These are phyloP conservation scores for Mallateleia sp. DNA, from an alignment of 2,888 invertebrate species.

Conservation along the genomic window DNA sequence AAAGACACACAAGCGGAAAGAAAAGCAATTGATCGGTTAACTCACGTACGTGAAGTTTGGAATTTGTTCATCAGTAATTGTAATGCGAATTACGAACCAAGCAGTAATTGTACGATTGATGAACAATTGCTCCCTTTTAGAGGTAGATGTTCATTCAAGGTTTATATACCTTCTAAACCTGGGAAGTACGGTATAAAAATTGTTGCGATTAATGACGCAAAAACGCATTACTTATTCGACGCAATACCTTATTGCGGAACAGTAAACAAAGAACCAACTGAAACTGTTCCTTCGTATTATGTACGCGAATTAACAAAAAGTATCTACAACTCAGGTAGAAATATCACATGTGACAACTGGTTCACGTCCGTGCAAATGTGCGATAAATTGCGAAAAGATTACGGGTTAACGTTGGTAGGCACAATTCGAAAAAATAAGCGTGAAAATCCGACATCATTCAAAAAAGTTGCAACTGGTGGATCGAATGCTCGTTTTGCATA, in stretches of 20 bases:
- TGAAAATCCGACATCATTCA: constrained; percentile 69
- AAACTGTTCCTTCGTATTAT: constrained; percentile 61
- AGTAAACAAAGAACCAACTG: constrained; percentile 1
- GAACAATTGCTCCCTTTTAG: constrained; percentile 80
- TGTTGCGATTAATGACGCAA: constrained; percentile 56
- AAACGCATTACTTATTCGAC: constrained; percentile 50
- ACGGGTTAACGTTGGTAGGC: constrained; percentile 74
- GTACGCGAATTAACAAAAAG: constrained; percentile 65
- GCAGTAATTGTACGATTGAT: constrained; percentile 79
- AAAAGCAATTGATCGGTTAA: constrained; percentile 13
- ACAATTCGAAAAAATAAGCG: constrained; percentile 76
- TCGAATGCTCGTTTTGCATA: constrained; percentile 9
- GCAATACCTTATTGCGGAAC: constrained; percentile 58
- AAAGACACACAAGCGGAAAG: constrained; percentile 65
- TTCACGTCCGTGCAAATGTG: constrained; percentile 76
- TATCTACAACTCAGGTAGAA: constrained; percentile 57
- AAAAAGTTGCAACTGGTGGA: not conserved
- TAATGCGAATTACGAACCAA: constrained; percentile 70
- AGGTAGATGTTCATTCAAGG: constrained; percentile 77
- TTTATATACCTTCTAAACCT: constrained; percentile 80
- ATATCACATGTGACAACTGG: constrained; percentile 80
- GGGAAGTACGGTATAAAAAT: constrained; percentile 69
- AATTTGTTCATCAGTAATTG: constrained; percentile 77
- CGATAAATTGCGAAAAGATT: constrained; percentile 25
- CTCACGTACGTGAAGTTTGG: constrained; percentile 74